phyloP scores from a whole-genome alignment of 2,797 vertebrate genomes.

The Poecilia wingei region DNA sequence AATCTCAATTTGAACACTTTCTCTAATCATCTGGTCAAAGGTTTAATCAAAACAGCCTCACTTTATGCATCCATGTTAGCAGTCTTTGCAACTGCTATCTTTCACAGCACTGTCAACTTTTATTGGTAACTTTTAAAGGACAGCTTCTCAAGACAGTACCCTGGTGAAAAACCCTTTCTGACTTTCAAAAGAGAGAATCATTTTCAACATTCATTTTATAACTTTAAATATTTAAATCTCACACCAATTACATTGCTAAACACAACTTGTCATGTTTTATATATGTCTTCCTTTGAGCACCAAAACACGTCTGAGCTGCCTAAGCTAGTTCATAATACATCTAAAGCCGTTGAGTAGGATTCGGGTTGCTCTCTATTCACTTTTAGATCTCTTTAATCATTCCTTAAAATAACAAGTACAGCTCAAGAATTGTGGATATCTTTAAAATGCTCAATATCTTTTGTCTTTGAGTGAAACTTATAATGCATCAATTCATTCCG shows the following conservation, averaged over 20 bases:
- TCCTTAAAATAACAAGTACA: too few relatives aligned
- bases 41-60: neutral
- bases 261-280: neutral
- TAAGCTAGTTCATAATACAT: too few relatives aligned
- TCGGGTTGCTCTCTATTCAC: too few relatives aligned
- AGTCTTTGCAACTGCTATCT: neutral
- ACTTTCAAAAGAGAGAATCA: neutral
- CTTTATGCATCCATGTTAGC: neutral
- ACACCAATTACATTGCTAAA: neutral
- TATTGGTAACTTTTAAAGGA: slow-evolving; percentile 1
- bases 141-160: neutral
- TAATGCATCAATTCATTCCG: too few relatives aligned
- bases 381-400: too few relatives aligned
- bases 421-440: too few relatives aligned
- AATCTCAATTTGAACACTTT: neutral
- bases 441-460: too few relatives aligned
- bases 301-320: too few relatives aligned
- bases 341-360: too few relatives aligned
- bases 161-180: neutral
- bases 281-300: too few relatives aligned
- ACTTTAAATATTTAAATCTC: neutral
- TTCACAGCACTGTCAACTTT: neutral
- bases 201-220: neutral
- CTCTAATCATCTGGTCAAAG: neutral
- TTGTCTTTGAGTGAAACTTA: too few relatives aligned